A percentile compares a stretch with the other conserved stretches of the same genome.
These are phyloP conservation scores for Petromus typicus DNA, from an alignment of 2,113 vertebrate species.

Conservation along the genomic window DNA sequence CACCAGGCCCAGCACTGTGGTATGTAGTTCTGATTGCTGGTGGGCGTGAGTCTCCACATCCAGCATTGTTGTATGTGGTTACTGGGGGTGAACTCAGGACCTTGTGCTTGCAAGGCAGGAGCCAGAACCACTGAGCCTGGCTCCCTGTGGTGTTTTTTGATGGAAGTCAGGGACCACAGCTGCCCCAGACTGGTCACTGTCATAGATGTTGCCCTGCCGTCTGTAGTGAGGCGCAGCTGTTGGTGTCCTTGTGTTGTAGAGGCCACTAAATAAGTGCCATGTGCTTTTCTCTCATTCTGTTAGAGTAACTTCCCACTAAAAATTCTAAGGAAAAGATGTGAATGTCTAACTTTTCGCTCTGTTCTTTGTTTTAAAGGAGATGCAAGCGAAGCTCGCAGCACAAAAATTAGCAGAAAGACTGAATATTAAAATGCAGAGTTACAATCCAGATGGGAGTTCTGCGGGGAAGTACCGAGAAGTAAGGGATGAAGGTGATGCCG, in stretches of 20 bases:
- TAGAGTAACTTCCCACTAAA: background rate
- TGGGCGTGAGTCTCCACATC: too few relatives aligned
- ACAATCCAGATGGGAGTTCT: slow-evolving; percentile 89
- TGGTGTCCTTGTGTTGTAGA: background rate
- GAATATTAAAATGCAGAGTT: slow-evolving; percentile 91
- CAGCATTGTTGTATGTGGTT: too few relatives aligned
- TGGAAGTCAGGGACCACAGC: background rate
- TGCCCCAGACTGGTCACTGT: background rate
- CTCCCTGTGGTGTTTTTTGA: background rate
- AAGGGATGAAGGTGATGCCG: slow-evolving; percentile 89
- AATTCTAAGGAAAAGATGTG: background rate
- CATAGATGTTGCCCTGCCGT: background rate
- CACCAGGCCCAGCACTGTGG: too few relatives aligned
- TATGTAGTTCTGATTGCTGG: too few relatives aligned
- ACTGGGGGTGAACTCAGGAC: too few relatives aligned
- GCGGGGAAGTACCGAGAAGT: slow-evolving; percentile 91
- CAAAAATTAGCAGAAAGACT: slow-evolving; percentile 94
- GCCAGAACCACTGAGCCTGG: too few relatives aligned
- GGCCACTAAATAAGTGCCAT: background rate
- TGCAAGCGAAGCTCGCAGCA: slow-evolving; percentile 94
- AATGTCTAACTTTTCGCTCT: slow-evolving; percentile 41
- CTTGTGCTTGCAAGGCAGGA: too few relatives aligned
- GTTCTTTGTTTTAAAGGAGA: slow-evolving; percentile 87
- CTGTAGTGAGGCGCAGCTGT: background rate
- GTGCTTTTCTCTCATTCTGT: background rate